Percentiles rank a stretch among this genome's conserved stretches.
Conservation (phyloP, 2,113 vertebrate genomes). For the Heterotilapia buettikoferi region DNA sequence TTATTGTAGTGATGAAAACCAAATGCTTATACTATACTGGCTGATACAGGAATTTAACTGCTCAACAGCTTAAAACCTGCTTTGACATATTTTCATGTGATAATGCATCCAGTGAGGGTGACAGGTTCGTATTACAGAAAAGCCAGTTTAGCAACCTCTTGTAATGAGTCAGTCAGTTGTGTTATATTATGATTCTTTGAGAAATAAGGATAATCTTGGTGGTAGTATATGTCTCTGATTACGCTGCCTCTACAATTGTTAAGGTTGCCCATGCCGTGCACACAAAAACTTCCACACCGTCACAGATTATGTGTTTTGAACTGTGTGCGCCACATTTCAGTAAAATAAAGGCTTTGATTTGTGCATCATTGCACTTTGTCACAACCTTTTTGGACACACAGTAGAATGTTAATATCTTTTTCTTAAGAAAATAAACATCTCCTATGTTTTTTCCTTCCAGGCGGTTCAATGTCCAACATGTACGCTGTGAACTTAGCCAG, state of each 20-base stretch:
- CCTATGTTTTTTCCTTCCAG: constrained; percentile 3
- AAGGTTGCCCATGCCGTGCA: neutral
- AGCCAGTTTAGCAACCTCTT: neutral
- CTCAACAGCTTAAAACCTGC: neutral
- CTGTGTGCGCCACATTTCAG: neutral
- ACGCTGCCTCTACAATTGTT: neutral
- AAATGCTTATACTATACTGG: neutral
- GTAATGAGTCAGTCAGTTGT: neutral
- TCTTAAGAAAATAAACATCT: neutral
- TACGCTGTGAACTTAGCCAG: constrained; percentile 84
- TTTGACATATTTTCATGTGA: neutral
- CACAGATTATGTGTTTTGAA: neutral
- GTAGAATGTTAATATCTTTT: neutral
- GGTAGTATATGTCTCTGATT: neutral
- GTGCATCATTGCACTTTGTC: neutral
- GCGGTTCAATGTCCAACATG: constrained; percentile 86
- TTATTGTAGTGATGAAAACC: neutral
- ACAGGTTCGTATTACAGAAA: neutral
- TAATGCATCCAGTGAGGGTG: neutral
- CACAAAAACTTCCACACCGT: neutral
- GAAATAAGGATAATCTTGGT: neutral
- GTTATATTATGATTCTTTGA: neutral
- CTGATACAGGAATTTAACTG: neutral
- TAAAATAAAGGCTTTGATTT: neutral
- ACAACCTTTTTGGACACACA: neutral